A percentile compares a stretch with the other conserved stretches of the same genome.
Evolutionary conservation across 2,797 vertebrate genomes (phyloP).

Genomic region (Pseudotriccus pelzelni): DNA sequence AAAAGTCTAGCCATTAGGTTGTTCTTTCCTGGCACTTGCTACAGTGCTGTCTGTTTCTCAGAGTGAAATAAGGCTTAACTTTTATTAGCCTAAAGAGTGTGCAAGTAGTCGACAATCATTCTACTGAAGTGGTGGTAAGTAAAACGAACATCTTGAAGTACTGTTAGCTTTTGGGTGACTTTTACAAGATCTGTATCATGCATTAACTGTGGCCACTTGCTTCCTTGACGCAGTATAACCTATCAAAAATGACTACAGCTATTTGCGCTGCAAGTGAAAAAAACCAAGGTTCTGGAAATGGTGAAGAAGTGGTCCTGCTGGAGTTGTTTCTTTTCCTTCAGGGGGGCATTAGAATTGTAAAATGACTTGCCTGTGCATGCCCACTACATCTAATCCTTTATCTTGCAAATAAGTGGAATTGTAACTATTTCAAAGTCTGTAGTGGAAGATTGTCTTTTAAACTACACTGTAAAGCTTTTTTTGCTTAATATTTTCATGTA

Average conservation of each 20-base stretch:
- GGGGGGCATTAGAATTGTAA: not conserved
- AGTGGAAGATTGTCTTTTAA: not conserved
- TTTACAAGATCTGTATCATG: not conserved
- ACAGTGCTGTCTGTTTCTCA: not conserved
- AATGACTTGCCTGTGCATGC: accelerated
- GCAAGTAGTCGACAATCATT: not conserved
- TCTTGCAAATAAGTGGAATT: not conserved
- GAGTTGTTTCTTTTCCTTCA: not conserved
- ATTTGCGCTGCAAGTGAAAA: not conserved
- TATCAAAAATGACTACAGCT: not conserved
- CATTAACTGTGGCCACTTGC: not conserved
- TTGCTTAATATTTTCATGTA: not conserved
- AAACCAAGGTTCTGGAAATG: not conserved
- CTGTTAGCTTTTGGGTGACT: not conserved
- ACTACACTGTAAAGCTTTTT: not conserved
- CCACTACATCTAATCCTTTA: not conserved
- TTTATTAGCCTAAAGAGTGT: not conserved
- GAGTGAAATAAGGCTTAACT: not conserved
- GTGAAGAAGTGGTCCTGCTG: not conserved
- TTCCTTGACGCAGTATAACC: not conserved
- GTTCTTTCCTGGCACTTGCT: not conserved
- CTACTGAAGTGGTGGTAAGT: not conserved
- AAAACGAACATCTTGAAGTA: not conserved
- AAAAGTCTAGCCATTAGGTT: not conserved
- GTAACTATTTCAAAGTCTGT: not conserved